phyloP scores from a whole-genome alignment of 2,888 invertebrate genomes.

The Epirrhoe tristata region DNA sequence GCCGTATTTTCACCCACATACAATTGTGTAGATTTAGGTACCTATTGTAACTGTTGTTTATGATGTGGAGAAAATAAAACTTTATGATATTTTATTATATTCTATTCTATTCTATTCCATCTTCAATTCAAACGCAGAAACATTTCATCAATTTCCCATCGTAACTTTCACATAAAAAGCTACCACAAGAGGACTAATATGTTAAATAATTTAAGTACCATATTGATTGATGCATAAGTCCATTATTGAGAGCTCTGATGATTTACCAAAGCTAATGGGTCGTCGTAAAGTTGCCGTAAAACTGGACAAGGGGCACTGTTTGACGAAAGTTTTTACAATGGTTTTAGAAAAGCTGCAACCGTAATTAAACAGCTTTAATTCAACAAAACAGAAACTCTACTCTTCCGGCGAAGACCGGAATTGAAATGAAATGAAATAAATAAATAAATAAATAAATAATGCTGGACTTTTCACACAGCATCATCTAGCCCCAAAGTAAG shows the following conservation, averaged over 20 bases:
- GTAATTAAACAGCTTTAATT: background rate
- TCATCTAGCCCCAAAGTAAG: no score
- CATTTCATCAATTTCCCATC: slow-evolving; percentile 30
- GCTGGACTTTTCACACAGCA: no score
- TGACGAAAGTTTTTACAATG: background rate
- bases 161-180: slow-evolving; percentile 34
- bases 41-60: no score
- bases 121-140: slow-evolving; percentile 6
- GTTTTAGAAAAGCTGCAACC: background rate
- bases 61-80: no score
- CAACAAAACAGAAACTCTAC: background rate
- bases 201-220: slow-evolving; percentile 30
- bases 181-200: slow-evolving; percentile 32
- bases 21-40: no score
- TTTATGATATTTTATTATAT: no score
- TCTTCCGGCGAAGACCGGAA: no score
- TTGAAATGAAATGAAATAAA: no score
- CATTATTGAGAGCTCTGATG: slow-evolving; percentile 26
- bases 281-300: slow-evolving; percentile 42
- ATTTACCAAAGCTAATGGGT: slow-evolving; percentile 22
- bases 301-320: slow-evolving; percentile 38
- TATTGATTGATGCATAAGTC: slow-evolving; percentile 37
- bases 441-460: no score
- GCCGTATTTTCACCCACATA: no score
- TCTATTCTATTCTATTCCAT: no score